Evolutionary conservation across 1,140 invertebrate genomes (phyloP), one percentile per base, ranked within the genome.

Genomic region (Leptopilina clavipes): DNA sequence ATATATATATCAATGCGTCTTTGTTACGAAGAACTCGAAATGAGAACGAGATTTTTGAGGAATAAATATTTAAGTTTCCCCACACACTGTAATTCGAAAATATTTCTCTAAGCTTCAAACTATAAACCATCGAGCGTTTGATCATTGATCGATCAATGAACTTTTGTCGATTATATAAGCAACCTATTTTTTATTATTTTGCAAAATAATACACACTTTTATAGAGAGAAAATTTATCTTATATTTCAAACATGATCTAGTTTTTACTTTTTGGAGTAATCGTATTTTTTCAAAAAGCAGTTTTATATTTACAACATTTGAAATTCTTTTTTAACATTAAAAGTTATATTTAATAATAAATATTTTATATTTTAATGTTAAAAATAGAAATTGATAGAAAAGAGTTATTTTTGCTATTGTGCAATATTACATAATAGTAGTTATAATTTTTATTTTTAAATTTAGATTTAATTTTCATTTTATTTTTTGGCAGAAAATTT

Each of bases 121-220:
- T 65, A 40, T 40, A 65, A 31, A 31, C 59, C 59, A 37, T 31
- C 59, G 25, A 37, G 12, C 22, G 14, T 65, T 31, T 31, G 14
- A 65, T 25, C 59, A n/a, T n/a, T 31, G n/a, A 65, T 31, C 59
- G 59, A 65, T 65, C 59, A 31, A 31, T 65, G 59, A 65, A 65
- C 59, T 37, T 65, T 52, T 65, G 12, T 31, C 25, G 22, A 22
- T 65, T n/a, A 25, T 31, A 22, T 52, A 52, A 52, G 48, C 19
- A 65, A 65, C 22, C 56, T 65, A 65, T 65, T 31, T 65, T 65
- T 65, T 65, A 31, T 65, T 31, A 14, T 25, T n/a, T 25, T 31
- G 56, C 11, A 65, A 31, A 65, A 31, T 31, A 31, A 65, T 59
- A 3, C 11, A n/a, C 25, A 22, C 7, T 59, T 12, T 22, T 59